Conservation (phyloP, 2,888 invertebrate species). For the Craniophora ligustri region DNA sequence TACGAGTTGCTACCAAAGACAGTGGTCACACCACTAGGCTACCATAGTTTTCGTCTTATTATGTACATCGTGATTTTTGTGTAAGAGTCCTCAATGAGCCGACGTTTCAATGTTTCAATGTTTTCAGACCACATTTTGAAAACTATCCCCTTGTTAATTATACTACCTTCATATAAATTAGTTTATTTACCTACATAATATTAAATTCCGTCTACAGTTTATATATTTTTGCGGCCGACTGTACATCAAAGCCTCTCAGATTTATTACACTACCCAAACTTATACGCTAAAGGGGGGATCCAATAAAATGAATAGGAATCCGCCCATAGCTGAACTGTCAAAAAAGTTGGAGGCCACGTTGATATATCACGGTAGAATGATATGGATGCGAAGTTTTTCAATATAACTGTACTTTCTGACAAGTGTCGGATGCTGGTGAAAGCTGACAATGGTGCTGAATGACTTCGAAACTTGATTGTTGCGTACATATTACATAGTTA, state of each 20-base stretch:
- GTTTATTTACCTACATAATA: too few relatives aligned
- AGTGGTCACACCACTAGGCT: too few relatives aligned
- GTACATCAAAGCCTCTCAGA: slow-evolving; percentile 33
- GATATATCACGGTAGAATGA: slow-evolving; percentile 42
- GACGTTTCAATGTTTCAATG: too few relatives aligned
- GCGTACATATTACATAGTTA: too few relatives aligned
- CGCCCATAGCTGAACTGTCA: slow-evolving; percentile 49
- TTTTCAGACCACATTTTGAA: too few relatives aligned
- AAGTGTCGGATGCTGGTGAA: slow-evolving; percentile 38
- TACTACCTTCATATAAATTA: too few relatives aligned
- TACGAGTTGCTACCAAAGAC: too few relatives aligned
- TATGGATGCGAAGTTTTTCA: slow-evolving; percentile 48
- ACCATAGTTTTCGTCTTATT: too few relatives aligned
- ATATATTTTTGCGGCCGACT: background rate
- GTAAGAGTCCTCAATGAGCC: too few relatives aligned
- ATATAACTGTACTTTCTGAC: slow-evolving; percentile 49
- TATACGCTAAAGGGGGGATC: slow-evolving; percentile 25
- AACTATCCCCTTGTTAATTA: too few relatives aligned
- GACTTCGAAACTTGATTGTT: slow-evolving; percentile 9
- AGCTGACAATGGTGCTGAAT: slow-evolving; percentile 41
- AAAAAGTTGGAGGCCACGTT: slow-evolving; percentile 46
- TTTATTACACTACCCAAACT: slow-evolving; percentile 34
- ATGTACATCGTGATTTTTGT: too few relatives aligned
- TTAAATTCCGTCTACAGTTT: background rate
- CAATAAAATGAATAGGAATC: slow-evolving; percentile 53